phyloP scores from a whole-genome alignment of 2,888 invertebrate species.

The Molanna angustata region DNA sequence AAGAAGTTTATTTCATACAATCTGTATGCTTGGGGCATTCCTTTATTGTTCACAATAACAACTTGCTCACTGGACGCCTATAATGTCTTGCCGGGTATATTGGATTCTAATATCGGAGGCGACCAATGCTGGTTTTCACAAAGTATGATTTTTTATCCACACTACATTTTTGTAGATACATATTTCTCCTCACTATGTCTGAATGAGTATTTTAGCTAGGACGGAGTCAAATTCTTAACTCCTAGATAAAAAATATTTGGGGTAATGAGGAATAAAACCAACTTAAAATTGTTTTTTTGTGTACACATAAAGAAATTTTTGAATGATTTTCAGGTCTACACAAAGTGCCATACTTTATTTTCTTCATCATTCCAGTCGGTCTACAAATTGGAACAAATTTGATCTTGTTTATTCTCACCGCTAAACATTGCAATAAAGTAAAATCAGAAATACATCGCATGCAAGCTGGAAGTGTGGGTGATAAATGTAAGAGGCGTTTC shows the following conservation, averaged over 20 bases:
- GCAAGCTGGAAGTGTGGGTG: constrained; percentile 61
- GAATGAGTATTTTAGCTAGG: no score
- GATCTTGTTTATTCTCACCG: constrained; percentile 65
- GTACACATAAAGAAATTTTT: no score
- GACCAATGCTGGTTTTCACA: constrained; percentile 69
- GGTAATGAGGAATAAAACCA: no score
- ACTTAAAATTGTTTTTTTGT: no score
- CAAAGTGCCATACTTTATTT: constrained; percentile 46
- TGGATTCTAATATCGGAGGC: constrained; percentile 61
- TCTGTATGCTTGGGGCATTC: constrained; percentile 68
- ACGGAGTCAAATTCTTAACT: no score
- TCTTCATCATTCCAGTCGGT: constrained; percentile 65
- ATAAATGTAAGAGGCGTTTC: constrained; percentile 59
- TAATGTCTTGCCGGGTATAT: constrained; percentile 43
- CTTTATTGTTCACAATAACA: constrained; percentile 54
- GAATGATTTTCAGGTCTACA: not conserved
- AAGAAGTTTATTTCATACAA: constrained; percentile 65
- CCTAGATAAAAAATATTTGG: no score
- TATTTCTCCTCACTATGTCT: no score
- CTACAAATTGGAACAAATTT: constrained; percentile 63
- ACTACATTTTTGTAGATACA: no score
- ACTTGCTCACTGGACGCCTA: constrained; percentile 57
- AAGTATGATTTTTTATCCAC: no score
- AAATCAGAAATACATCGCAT: constrained; percentile 72
- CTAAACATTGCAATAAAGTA: constrained; percentile 67